Conservation (phyloP, 2,113 vertebrate species). For the Tautogolabrus adspersus region DNA sequence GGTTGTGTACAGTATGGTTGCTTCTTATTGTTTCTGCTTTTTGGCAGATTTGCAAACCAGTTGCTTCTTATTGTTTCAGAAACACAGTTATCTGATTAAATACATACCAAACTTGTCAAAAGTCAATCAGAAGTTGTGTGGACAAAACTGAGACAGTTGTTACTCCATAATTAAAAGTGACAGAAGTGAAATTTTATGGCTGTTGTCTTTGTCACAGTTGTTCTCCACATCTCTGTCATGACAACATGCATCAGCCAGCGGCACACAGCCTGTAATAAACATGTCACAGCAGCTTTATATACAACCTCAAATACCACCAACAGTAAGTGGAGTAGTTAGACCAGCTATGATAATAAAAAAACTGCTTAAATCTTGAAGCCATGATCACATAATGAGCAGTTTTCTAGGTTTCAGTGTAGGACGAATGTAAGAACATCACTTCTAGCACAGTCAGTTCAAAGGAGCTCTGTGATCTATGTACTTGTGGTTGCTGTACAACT, state of each 20-base stretch:
- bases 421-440: not conserved
- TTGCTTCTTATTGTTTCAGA: not conserved
- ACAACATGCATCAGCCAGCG: constrained; percentile 10
- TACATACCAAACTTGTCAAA: not conserved
- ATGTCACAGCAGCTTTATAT: constrained; percentile 38
- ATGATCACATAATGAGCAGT: constrained; percentile 43
- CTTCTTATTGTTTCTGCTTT: too few relatives aligned
- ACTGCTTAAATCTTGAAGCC: constrained; percentile 4
- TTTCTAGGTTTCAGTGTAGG: not conserved
- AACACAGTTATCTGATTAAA: constrained; percentile 3
- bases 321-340: constrained; percentile 12
- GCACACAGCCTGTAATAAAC: constrained; percentile 42
- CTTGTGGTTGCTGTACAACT: constrained; percentile 20
- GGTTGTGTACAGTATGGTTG: too few relatives aligned
- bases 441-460: constrained; percentile 23
- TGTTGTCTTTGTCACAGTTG: not conserved
- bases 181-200: not conserved
- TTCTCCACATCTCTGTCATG: constrained; percentile 12
- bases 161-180: not conserved
- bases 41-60: too few relatives aligned
- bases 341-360: not conserved
- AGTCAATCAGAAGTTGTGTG: not conserved
- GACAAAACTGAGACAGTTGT: not conserved
- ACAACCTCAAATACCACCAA: constrained; percentile 4
- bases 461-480: constrained; percentile 23